phyloP scores from a whole-genome alignment of 2,888 invertebrate species.

The Drosophila stalkeri region DNA sequence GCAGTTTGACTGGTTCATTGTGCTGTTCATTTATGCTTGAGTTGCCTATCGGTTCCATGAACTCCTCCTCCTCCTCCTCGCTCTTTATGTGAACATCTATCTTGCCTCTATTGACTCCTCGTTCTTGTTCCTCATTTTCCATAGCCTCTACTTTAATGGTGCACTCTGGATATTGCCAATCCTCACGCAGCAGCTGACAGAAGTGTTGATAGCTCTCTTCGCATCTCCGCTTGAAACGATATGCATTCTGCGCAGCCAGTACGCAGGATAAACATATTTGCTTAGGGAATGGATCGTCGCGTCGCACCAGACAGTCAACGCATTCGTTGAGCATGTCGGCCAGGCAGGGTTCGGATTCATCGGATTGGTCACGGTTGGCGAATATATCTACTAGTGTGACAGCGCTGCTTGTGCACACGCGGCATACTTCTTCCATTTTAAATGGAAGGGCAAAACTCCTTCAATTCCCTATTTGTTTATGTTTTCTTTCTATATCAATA shows the following conservation, averaged over 20 bases:
- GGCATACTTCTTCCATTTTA: conserved; percentile 57
- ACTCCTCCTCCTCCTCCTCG: neutral
- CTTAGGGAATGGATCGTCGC: conserved; percentile 63
- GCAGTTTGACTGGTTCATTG: neutral
- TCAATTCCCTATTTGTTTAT: conserved; percentile 25
- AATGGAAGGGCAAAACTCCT: neutral
- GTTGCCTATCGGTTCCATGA: neutral
- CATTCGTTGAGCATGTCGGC: conserved; percentile 68
- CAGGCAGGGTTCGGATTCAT: conserved; percentile 35
- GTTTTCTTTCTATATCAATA: conserved; percentile 10
- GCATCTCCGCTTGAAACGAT: conserved; percentile 74
- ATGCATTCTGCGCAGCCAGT: conserved; percentile 64
- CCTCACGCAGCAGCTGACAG: conserved; percentile 30
- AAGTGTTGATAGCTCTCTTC: conserved; percentile 69
- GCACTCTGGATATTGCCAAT: conserved; percentile 58
- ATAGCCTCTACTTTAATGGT: conserved; percentile 1
- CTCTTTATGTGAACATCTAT: conserved; percentile 1
- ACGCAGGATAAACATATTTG: conserved; percentile 77
- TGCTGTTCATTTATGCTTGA: neutral
- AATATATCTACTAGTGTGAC: conserved; percentile 54
- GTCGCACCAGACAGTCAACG: conserved; percentile 45
- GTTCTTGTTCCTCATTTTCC: neutral
- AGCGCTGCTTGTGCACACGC: conserved; percentile 60
- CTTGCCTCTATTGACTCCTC: neutral
- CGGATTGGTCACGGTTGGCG: conserved; percentile 21